A percentile compares a stretch with the other conserved stretches of the same genome.
Evolutionary conservation across 1,140 invertebrate species (phyloP).

Genomic region (Drosophila willistoni): DNA sequence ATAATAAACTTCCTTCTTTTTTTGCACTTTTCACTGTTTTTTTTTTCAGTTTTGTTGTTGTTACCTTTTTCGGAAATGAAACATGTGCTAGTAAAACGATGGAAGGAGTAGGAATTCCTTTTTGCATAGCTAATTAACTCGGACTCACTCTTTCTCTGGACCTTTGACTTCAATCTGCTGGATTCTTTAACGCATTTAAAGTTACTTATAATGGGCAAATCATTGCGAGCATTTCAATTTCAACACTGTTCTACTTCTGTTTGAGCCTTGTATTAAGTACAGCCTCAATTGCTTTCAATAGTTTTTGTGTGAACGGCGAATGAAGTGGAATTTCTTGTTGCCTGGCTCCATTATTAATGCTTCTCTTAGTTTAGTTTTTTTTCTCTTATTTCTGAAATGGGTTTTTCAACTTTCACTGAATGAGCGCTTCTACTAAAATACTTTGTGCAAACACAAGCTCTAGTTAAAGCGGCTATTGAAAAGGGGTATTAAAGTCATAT

Average conservation of each 20-base stretch:
- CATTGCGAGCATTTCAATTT: constrained; percentile 3
- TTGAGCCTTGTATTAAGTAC: constrained; percentile 31
- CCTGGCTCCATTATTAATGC: constrained; percentile 7
- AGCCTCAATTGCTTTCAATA: constrained; percentile 30
- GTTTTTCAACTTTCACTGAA: constrained; percentile 10
- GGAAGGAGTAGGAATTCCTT: neutral
- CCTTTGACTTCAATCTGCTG: constrained; percentile 1
- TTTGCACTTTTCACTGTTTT: constrained; percentile 37
- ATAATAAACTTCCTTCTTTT: constrained; percentile 52
- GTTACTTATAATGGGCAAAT: neutral
- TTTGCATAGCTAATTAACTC: constrained; percentile 51
- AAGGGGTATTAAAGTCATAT: constrained; percentile 18
- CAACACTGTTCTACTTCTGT: constrained; percentile 7
- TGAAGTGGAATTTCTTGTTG: constrained; percentile 19
- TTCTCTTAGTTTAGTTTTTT: neutral
- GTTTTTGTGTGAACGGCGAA: neutral
- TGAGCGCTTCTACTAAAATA: constrained; percentile 7
- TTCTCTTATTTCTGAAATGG: neutral
- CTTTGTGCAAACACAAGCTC: constrained; percentile 11
- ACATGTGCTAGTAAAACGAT: neutral
- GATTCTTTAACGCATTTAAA: neutral
- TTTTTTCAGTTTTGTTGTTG: constrained; percentile 27
- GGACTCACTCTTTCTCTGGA: neutral
- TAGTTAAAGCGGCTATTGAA: neutral
- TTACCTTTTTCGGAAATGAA: constrained; percentile 14